Conservation (phyloP, 1,140 invertebrate genomes). For the Heliconius congener region DNA sequence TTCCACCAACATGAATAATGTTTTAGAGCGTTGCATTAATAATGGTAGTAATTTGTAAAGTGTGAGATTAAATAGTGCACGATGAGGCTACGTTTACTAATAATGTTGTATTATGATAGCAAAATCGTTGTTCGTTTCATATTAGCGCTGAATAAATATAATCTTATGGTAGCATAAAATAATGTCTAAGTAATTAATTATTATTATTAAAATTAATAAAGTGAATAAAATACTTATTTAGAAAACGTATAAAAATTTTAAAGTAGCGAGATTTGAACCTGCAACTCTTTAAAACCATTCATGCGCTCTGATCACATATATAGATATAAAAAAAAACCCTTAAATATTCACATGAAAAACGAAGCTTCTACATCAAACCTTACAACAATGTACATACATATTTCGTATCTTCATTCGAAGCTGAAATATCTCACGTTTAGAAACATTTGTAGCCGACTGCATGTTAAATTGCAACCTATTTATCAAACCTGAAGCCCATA, state of each 20-base stretch:
- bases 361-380: neutral
- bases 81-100: neutral
- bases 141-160: neutral
- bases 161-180: neutral
- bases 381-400: too few species aligned
- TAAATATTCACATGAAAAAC: neutral
- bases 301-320: too few species aligned
- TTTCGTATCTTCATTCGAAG: neutral
- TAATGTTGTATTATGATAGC: slow-evolving; percentile 1
- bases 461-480: slow-evolving; percentile 31
- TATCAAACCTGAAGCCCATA: slow-evolving; percentile 24
- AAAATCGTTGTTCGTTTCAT: neutral
- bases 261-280: too few species aligned
- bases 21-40: slow-evolving; percentile 26
- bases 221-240: too few species aligned
- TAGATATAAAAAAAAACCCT: neutral
- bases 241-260: too few species aligned
- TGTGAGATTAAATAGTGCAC: slow-evolving; percentile 6
- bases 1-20: slow-evolving; percentile 28
- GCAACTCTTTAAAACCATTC: too few species aligned
- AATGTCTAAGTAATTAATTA: neutral
- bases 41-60: slow-evolving; percentile 17
- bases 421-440: neutral
- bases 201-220: too few species aligned
- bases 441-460: slow-evolving; percentile 25